These are phyloP conservation scores for Hylia prasina DNA, from an alignment of 2,113 vertebrate species.

Conservation along the genomic window DNA sequence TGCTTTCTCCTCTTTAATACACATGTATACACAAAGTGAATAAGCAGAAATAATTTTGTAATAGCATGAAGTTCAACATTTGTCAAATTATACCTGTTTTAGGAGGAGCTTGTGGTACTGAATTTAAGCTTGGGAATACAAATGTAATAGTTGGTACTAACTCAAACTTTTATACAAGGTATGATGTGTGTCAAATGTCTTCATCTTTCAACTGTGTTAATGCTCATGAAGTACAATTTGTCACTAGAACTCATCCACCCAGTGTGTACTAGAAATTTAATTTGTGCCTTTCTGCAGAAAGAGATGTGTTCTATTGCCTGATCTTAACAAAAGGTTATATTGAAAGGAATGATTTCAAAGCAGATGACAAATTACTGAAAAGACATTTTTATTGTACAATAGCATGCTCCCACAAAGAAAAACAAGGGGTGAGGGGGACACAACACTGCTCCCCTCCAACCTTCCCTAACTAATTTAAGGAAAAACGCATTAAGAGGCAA, in stretches of 20 bases:
- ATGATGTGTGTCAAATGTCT: not conserved
- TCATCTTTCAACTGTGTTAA: not conserved
- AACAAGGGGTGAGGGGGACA: not conserved
- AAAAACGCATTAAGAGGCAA: not conserved
- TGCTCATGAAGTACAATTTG: not conserved
- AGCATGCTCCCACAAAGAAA: not conserved
- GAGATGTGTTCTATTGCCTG: not conserved
- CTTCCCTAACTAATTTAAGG: not conserved
- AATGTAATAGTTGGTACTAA: not conserved
- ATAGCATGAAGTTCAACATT: not conserved
- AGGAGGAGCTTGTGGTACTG: not conserved
- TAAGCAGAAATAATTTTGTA: not conserved
- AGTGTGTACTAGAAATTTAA: not conserved
- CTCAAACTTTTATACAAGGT: not conserved
- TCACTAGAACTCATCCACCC: not conserved
- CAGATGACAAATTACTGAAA: constrained; percentile 30
- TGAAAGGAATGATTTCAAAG: constrained; percentile 29
- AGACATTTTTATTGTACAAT: constrained; percentile 21
- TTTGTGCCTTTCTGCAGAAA: not conserved
- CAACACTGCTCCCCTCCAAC: not conserved
- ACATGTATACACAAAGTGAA: not conserved
- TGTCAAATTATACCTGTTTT: not conserved
- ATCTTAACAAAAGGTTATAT: constrained; percentile 22
- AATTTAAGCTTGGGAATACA: not conserved
- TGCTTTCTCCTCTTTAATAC: not conserved